Percentiles rank a stretch among this genome's conserved stretches.
phyloP scores from a whole-genome alignment of 2,888 invertebrate genomes.

The Tetranychus truncatus region DNA sequence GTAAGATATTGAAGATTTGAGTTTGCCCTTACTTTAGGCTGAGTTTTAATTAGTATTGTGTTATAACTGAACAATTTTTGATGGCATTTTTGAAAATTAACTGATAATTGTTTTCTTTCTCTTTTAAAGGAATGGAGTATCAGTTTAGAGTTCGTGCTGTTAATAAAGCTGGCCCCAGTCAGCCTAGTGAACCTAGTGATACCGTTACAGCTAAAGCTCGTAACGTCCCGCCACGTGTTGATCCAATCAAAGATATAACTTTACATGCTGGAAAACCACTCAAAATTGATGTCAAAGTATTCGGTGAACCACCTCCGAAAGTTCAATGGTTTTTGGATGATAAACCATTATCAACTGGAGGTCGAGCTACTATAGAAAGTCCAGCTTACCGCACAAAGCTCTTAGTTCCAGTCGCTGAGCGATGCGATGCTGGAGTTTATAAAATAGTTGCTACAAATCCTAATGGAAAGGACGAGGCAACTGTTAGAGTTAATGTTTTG shows the following conservation, averaged over 20 bases:
- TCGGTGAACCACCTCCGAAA: conserved; percentile 50
- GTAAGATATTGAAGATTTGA: conserved; percentile 31
- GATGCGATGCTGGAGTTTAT: conserved; percentile 73
- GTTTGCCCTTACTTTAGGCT: too few species aligned
- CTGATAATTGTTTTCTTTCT: conserved; percentile 29
- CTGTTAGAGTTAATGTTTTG: conserved; percentile 68
- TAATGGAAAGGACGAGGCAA: conserved; percentile 71
- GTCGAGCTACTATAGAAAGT: conserved; percentile 28
- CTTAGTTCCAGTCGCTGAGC: conserved; percentile 60
- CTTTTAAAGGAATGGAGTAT: conserved; percentile 35
- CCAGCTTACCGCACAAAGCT: conserved; percentile 72
- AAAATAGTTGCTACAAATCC: conserved; percentile 69
- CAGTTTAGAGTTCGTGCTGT: conserved; percentile 71
- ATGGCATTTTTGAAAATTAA: too few species aligned
- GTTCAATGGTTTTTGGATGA: conserved; percentile 75
- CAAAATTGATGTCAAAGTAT: conserved; percentile 36
- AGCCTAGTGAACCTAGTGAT: conserved; percentile 72
- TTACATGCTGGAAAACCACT: conserved; percentile 38
- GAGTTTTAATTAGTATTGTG: too few species aligned
- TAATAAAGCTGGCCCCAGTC: conserved; percentile 71
- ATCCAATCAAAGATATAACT: conserved; percentile 38
- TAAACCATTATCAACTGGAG: conserved; percentile 32
- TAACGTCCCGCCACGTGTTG: conserved; percentile 61
- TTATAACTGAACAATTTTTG: conserved; percentile 40
- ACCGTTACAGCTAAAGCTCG: conserved; percentile 64